Base-by-base conservation (phyloP, 2,888 invertebrate species). In the Crocallis elinguaria region DNA sequence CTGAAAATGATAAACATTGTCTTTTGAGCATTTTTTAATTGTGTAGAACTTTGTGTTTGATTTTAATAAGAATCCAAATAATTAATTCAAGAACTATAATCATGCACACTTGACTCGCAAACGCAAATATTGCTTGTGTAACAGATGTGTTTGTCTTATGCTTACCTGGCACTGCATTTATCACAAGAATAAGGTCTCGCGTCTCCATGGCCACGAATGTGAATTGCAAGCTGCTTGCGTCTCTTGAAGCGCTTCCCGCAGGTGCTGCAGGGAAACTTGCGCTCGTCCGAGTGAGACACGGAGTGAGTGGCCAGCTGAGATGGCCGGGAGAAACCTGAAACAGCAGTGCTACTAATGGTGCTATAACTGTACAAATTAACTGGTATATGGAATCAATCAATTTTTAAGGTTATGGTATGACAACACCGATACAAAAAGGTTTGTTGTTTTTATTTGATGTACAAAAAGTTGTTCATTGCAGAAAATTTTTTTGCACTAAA, bases 191-290 rank as follows among this genome's bases (percentile, higher is more conserved):
- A 87, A 0, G 88, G 88, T 12, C 85, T 71, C 0, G 70, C 72
- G 2, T 82, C 81, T 0, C 65, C 73, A 50, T 91, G 91, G 1
- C 77, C 73, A 0, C 74, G 71, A n/a, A 66, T 56, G 52, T 92
- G 92, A 5, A 66, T 73, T 0, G 74, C 64, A 0, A 92, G 75
- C 59, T 90, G 88, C 41, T 84, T 84, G 12, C 81, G 77, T 0
- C 79, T 69, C 64, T 87, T 86, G 66, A 82, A 91, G 3, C 79
- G 64, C 60, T 87, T 87, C 5, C 82, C 80, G 50, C 92, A 92
- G 2, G 69, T 60, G 3, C 60, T 63, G 59, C 92, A 92, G 0
- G 68, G 58, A 58, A 77, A 86, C 19, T 78, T 78, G 4, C 86
- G 79, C 59, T 85, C 83, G 0, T 82, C 77, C 0, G 86, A 82